Conservation (phyloP, 2,113 vertebrate genomes). For the Paradoxurus hermaphroditus region DNA sequence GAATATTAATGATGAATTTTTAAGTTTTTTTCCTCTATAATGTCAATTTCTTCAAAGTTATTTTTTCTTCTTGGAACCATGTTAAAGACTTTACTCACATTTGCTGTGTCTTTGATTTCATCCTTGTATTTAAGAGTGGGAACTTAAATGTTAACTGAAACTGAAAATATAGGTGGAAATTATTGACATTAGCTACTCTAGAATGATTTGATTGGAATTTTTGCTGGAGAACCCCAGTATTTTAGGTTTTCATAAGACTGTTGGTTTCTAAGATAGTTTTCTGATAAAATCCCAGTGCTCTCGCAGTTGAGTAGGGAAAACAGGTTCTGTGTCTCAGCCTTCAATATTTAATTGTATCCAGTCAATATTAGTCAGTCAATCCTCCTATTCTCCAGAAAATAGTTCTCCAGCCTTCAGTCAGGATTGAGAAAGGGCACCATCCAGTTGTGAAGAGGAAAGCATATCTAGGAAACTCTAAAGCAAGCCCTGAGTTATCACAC, state of each 20-base stretch:
- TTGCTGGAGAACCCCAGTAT: not conserved
- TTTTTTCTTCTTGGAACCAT: not conserved
- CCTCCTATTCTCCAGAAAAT: not conserved
- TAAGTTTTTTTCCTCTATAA: not conserved
- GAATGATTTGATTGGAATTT: not conserved
- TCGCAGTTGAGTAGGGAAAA: not conserved
- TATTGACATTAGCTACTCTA: not conserved
- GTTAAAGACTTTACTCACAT: not conserved
- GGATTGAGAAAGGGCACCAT: not conserved
- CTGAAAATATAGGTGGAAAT: not conserved
- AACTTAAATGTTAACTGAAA: not conserved
- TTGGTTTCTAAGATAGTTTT: not conserved
- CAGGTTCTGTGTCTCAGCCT: not conserved
- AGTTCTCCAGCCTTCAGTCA: not conserved
- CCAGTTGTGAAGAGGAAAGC: not conserved
- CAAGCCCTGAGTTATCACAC: not conserved
- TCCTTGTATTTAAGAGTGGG: not conserved
- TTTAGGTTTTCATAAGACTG: not conserved
- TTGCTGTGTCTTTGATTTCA: not conserved
- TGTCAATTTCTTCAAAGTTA: not conserved
- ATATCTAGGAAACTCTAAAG: not conserved
- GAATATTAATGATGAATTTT: not conserved
- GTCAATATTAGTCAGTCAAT: not conserved
- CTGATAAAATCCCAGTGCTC: not conserved
- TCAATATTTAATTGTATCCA: not conserved